Base-by-base conservation (phyloP, 2,113 vertebrate genomes). In the Saimiri boliviensis region DNA sequence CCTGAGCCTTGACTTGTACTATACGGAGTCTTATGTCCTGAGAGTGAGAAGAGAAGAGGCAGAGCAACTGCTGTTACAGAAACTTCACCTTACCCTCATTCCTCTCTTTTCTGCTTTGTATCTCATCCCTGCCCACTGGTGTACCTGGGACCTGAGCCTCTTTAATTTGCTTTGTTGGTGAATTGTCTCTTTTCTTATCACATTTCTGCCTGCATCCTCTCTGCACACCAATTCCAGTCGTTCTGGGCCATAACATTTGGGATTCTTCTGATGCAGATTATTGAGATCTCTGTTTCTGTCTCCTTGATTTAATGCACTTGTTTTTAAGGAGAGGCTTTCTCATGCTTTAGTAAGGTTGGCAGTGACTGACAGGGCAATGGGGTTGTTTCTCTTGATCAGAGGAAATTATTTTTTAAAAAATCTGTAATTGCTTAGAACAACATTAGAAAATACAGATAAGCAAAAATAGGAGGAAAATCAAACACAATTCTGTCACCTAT, bases 391-490 rank as follows among this genome's bases (percentile, higher is more conserved):
- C 92, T 95, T 80, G 25, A 56, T 84, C 12, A 71, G 40, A 91
- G 95, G 79, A 88, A 91, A 74, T 73, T 79, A 47, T 71, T 52
- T n/a, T n/a, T n/a, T n/a, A 68, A 27, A 60, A 8, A 40, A 25
- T 63, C 20, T 1, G 30, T 40, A 95, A 88, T 94, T n/a, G 93
- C 23, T 45, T 82, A 86, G 45, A 74, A 74, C 81, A 87, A 83
- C 30, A 58, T 52, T 85, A 81, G 91, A 91, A 88, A 96, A 95
- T 86, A 52, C 2, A 95, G 76, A 86, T 0, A 42, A 76, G n/a
- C 2, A 40, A 86, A 95, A 91, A 52, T 42, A 56, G 88, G 88
- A 96, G 70, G 42, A 93, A 91, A 92, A 23, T 63, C 19, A 85
- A 32, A 79, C 17, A 87, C 32, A 85, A 25, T 83, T 92, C 45